Evolutionary conservation across 2,797 vertebrate species (phyloP), one percentile per base, ranked within the genome.

Genomic region (Cynodonichthys magdalenae): DNA sequence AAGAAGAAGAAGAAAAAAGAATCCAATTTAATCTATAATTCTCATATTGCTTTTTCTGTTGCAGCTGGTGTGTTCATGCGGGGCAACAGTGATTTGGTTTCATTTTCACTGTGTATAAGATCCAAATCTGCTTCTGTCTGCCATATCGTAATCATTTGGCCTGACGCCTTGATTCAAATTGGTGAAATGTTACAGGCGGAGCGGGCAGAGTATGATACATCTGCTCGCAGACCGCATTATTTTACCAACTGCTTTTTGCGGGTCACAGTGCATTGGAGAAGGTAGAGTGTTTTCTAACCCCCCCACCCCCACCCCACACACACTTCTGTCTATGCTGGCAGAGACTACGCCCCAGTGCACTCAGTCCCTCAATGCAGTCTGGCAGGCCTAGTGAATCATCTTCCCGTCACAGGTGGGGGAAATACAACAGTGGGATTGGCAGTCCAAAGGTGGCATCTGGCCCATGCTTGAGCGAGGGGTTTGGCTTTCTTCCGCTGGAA

Each of bases 301-400:
- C 14, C 1, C 2, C 12, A n/a, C 3, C 36, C 29, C 45, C 64
- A 9, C 9, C 15, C 3, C 14, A 7, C 1, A 2, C 12, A 24
- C 3, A 29, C 29, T 54, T 54, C 73, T 59, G 70, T 72, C 79
- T 83, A 71, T 70, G 75, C 73, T 83, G 80, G 81, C 68, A 76
- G 79, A 12, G 75, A 81, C 71, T 47, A 87, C 59, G 75, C 85
- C 83, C 85, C 81, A 78, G 80, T 70, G 85, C 86, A 84, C 85
- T 77, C 68, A 27, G 71, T 82, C 83, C 83, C 81, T 69, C 49
- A 83, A 87, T 87, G 78, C 77, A 80, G 84, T 86, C 87, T 88
- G 90, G 89, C 90, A 85, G 74, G 69, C 79, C 75, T 34, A 72
- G 83, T 91, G 90, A 89, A 85, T 89, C 88, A 90, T 88, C 80